Base-by-base conservation (phyloP, 1,140 invertebrate genomes). In the Saccostrea echinata region DNA sequence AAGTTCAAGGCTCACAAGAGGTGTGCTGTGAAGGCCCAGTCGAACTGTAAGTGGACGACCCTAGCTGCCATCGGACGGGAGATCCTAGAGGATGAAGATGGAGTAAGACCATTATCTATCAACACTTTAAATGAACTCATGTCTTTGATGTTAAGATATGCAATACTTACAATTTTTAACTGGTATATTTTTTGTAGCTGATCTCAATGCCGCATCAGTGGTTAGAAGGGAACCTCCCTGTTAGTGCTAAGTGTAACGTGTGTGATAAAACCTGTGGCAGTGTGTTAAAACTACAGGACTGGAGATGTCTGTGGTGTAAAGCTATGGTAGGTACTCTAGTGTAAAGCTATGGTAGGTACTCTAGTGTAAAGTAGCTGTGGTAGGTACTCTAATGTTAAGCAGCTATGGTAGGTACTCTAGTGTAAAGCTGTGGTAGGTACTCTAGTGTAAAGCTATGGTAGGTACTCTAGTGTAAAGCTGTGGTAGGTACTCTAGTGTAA, bases 211-310 rank as follows among this genome's bases (percentile, higher is more conserved):
- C 98, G 27, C 98, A 99, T 95, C 98, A 99, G 93, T 99, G 98
- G 98, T 96, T 99, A 96, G 98, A 99, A 95, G 98, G 98, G 52
- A 99, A 99, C 95, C 95, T 99, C 84, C 98, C 98, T 13, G 98
- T 99, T 33, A 98, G 98, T 86, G 97, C 98, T 85, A 98, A 98
- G 94, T 99, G 98, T 95, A 96, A 96, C 84, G 96, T 98, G n/a
- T 99, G 98, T 96, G 98, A 99, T 93, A 98, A 98, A 95, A 99
- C 97, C 4, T 99, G 98, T 96, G 98, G 98, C 80, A 99, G 98
- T 88, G 98, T 99, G 71, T 96, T 99, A 84, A 97, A 98, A 91
- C 95, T 99, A 88, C 98, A 99, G 96, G 98, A 99, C 95, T 99
- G 97, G 97, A 96, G 98, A 91, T 99, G 98, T 95, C 96, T 99